phyloP scores from a whole-genome alignment of 2,113 vertebrate genomes.

The Lampris megalopsis region DNA sequence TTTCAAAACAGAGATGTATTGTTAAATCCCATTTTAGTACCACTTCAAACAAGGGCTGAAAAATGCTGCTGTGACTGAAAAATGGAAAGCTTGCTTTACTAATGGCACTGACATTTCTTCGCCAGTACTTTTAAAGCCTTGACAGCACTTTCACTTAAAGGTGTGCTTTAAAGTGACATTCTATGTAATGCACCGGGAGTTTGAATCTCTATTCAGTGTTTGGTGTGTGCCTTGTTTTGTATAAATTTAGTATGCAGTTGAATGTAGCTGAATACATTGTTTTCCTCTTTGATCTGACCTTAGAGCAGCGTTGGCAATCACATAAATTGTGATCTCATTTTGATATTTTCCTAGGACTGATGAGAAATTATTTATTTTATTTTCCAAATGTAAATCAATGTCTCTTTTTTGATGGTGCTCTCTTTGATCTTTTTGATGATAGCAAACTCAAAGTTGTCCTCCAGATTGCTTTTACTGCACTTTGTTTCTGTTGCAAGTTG shows the following conservation, averaged over 20 bases:
- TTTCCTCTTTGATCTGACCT: constrained; percentile 2
- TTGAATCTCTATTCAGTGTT: not conserved
- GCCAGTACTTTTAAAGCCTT: not conserved
- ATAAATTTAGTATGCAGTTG: not conserved
- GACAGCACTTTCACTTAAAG: not conserved
- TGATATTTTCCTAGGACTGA: not conserved
- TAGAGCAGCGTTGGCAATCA: not conserved
- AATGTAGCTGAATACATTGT: not conserved
- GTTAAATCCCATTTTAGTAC: not conserved
- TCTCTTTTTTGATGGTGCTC: not conserved
- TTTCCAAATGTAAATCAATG: not conserved
- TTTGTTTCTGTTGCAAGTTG: not conserved
- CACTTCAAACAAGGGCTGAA: not conserved
- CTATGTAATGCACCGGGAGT: not conserved
- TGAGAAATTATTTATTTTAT: not conserved
- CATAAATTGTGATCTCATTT: not conserved
- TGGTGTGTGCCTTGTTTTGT: not conserved
- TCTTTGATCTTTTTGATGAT: not conserved
- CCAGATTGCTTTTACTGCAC: not conserved
- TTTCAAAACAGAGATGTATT: constrained; percentile 3
- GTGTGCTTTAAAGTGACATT: not conserved
- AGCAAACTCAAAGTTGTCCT: not conserved
- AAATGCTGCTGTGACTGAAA: not conserved
- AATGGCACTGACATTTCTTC: constrained; percentile 17
- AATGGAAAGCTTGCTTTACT: not conserved